Base-by-base conservation (phyloP, 2,797 vertebrate species). In the Poecilia wingei region DNA sequence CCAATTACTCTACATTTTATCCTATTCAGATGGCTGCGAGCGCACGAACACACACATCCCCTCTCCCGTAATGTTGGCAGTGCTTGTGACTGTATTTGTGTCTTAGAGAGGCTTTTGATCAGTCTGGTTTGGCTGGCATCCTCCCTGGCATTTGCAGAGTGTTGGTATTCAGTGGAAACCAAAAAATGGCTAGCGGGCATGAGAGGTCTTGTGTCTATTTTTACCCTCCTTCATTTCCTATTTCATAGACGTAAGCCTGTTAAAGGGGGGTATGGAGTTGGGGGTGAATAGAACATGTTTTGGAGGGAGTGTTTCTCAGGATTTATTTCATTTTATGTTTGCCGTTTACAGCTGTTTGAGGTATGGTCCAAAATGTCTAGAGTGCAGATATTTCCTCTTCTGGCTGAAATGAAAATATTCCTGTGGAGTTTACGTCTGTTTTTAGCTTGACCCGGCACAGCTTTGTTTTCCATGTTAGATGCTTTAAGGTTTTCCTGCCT, bases 141-240 rank as follows among this genome's bases (percentile, higher is more conserved):
- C 84, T 86, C 77, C 74, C 79, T 76, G 77, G 85, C 86, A 86
- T 92, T 94, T 89, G 14, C 88, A 72, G 78, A 77, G 84, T 90
- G 90, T 91, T 90, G 91, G 86, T 91, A 88, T 91, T 92, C 87
- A 93, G 80, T 88, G 87, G 87, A 89, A 74, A 89, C 82, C 76
- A 87, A 86, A 86, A 90, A 92, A 88, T 84, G 79, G 55, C 85
- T 77, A 2, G 82, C 91, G 79, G 92, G 85, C 74, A 79, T 84
- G 64, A 87, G 82, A 84, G 84, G 88, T 93, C 90, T 53, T 89
- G 78, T 10, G 71, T 89, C 87, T 92, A 90, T 92, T 92, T 93
- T 89, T 90, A 91, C 51, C 39, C 13, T 81, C 74, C 74, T 87
- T 70, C 74, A 28, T 87, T 92, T 83, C 76, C 55, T 78, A 69